Evolutionary conservation across 2,797 vertebrate species (phyloP), one percentile per base, ranked within the genome.

Genomic region (Sparus aurata): DNA sequence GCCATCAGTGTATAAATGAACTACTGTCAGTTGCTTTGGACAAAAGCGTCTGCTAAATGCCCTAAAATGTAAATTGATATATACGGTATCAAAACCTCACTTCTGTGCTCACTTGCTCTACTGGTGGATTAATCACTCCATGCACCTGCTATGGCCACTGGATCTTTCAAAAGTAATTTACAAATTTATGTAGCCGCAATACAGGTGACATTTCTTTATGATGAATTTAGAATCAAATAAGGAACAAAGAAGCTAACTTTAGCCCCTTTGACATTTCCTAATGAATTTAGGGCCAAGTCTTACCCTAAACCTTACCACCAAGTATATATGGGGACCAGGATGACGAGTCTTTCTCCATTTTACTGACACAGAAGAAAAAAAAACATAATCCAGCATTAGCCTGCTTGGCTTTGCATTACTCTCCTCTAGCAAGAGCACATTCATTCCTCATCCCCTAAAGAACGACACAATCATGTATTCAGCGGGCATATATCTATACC

Each of bases 331-430:
- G 12, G 23, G 6, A 69, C 6, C 4, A 11, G 12, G 2, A 52
- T 13, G 52, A 50, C 4, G 1, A 47, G 20, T 38, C 17, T n/a
- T 9, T 68, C 18, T 38, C 41, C 9, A 38, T 38, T 49, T 41
- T 38, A 43, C n/a, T 38, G 20, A 64, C 17, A 53, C 12, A 59
- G 13, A 45, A 8, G 2, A 45, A 13, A 41, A 41, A 41, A 13
- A 2, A 5, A 1, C 8, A 5, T 91, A 91, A 93, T 92, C 87
- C 86, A 83, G 87, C 25, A 89, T 91, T 91, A 89, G 85, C 85
- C 90, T 82, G 85, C 81, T 88, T 89, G 89, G 89, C 89, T 86
- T 68, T 25, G 58, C 34, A 12, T 75, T 65, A 27, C 70, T 79
- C 75, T 87, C 71, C 70, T 77, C 64, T 22, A 80, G 69, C 77